Conservation (phyloP, 2,888 invertebrate genomes). For the Halictus ligatus region DNA sequence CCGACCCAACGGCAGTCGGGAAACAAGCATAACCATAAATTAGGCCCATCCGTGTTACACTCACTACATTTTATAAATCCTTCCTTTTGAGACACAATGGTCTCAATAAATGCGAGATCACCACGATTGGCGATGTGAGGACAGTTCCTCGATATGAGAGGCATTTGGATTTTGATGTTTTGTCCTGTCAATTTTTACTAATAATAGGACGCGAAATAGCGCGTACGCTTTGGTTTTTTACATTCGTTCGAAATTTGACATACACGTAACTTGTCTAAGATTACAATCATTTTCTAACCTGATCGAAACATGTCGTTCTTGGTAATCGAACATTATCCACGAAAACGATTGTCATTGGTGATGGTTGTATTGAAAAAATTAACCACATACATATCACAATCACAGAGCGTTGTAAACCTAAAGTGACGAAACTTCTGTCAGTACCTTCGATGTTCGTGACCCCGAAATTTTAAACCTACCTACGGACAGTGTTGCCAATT, state of each 20-base stretch:
- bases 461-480: neutral
- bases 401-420: neutral
- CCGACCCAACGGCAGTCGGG: slow-evolving; percentile 92
- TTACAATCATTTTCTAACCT: slow-evolving; percentile 68
- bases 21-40: slow-evolving; percentile 94
- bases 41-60: slow-evolving; percentile 90
- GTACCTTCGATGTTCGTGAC: neutral
- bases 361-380: slow-evolving; percentile 44
- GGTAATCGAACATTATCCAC: slow-evolving; percentile 72
- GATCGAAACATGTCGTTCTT: slow-evolving; percentile 62
- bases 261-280: slow-evolving; percentile 41
- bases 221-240: slow-evolving; percentile 35
- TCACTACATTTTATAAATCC: slow-evolving; percentile 87
- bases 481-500: neutral
- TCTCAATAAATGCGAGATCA: slow-evolving; percentile 78
- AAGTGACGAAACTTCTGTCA: neutral
- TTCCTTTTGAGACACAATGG: slow-evolving; percentile 76
- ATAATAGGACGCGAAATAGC: slow-evolving; percentile 34
- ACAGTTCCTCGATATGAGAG: slow-evolving; percentile 79
- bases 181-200: slow-evolving; percentile 33
- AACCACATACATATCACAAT: slow-evolving; percentile 12
- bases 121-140: slow-evolving; percentile 78
- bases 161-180: slow-evolving; percentile 73
- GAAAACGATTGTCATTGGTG: slow-evolving; percentile 79
- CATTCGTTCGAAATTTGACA: slow-evolving; percentile 45